Evolutionary conservation across 1,140 invertebrate species (phyloP).

Genomic region (Rhyzopertha dominica): DNA sequence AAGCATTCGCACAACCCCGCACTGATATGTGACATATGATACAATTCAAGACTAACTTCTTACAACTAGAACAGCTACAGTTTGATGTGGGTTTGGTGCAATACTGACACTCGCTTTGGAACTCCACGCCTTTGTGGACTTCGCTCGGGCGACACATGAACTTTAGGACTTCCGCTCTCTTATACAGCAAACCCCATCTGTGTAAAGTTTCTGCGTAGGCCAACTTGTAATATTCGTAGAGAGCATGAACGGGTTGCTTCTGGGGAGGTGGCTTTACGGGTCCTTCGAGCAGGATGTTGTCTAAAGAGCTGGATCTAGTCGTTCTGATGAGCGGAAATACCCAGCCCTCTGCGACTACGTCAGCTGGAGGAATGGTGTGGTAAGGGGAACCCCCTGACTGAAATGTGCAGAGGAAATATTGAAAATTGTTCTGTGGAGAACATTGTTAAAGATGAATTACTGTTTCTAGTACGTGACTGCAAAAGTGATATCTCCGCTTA

Average conservation of each 20-base stretch:
- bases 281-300: conserved; percentile 56
- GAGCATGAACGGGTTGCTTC: conserved; percentile 36
- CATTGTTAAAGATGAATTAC: too few species aligned
- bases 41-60: conserved; percentile 53
- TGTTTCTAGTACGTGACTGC: too few species aligned
- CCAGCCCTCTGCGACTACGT: conserved; percentile 75
- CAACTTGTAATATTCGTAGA: conserved; percentile 84
- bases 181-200: conserved; percentile 72
- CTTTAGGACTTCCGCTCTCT: conserved; percentile 78
- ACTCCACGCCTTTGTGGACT: conserved; percentile 65
- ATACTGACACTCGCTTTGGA: conserved; percentile 66
- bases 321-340: conserved; percentile 50
- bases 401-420: conserved; percentile 16
- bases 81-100: conserved; percentile 64
- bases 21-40: conserved; percentile 81
- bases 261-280: conserved; percentile 10
- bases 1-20: conserved; percentile 75
- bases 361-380: conserved; percentile 83
- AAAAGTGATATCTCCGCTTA: too few species aligned
- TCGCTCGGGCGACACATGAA: conserved; percentile 58
- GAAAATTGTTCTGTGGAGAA: too few species aligned
- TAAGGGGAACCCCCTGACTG: conserved; percentile 72
- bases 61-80: conserved; percentile 53
- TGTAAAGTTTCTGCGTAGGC: conserved; percentile 87
- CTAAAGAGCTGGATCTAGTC: conserved; percentile 71